Conservation (phyloP, 1,140 invertebrate genomes). For the Macrotrachela quadricornifera region DNA sequence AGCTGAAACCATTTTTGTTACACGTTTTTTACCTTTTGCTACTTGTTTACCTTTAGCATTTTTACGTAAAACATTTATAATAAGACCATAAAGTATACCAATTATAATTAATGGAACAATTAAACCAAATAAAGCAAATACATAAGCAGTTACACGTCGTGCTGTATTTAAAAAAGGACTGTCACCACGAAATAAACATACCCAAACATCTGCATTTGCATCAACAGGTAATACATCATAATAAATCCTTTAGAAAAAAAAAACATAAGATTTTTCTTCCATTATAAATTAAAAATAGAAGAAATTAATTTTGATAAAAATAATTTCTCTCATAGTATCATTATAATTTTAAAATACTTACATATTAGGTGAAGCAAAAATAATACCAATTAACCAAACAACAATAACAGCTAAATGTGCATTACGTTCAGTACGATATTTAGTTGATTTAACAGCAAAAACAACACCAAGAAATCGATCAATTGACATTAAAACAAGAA, state of each 20-base stretch:
- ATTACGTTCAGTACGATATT: constrained; percentile 58
- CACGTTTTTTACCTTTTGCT: constrained; percentile 60
- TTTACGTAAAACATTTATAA: constrained; percentile 65
- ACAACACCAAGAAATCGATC: constrained; percentile 83
- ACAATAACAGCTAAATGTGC: constrained; percentile 43
- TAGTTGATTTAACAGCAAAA: constrained; percentile 70
- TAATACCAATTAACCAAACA: constrained; percentile 55
- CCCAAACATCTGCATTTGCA: neutral
- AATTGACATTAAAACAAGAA: constrained; percentile 74
- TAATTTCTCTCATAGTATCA: too few species aligned
- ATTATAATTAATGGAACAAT: constrained; percentile 41
- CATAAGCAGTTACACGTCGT: constrained; percentile 26
- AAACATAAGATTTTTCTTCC: neutral
- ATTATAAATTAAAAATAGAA: too few species aligned
- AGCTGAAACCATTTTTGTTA: constrained; percentile 73
- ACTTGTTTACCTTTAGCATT: constrained; percentile 37
- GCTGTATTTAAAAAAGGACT: neutral
- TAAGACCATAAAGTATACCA: constrained; percentile 64
- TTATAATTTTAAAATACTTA: constrained; percentile 29
- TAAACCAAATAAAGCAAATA: constrained; percentile 29
- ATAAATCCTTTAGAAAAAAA: neutral
- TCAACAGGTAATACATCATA: too few species aligned
- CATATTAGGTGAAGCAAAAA: constrained; percentile 47
- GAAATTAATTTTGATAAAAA: neutral
- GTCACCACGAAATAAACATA: neutral